Conservation (phyloP, 2,888 invertebrate genomes). For the Amaurobius ferox region DNA sequence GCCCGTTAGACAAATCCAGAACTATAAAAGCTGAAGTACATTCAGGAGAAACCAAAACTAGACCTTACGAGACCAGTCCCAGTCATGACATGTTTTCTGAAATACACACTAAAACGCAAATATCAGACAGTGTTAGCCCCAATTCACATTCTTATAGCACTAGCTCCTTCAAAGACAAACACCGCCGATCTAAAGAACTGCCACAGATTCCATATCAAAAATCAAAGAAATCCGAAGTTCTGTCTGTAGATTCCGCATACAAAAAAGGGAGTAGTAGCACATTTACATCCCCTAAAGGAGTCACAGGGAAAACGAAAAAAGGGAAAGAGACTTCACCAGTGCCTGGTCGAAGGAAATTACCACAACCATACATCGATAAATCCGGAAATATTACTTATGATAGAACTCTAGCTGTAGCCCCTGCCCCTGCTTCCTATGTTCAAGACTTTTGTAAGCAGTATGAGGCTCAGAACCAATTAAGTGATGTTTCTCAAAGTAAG, state of each 20-base stretch:
- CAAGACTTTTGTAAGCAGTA: conserved; percentile 11
- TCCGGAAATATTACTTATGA: conserved; percentile 52
- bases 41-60: conserved; percentile 15
- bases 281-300: conserved; percentile 29
- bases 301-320: not conserved
- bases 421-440: conserved; percentile 25
- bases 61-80: not conserved
- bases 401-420: conserved; percentile 47
- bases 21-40: conserved; percentile 58
- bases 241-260: conserved; percentile 30
- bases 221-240: conserved; percentile 47
- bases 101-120: not conserved
- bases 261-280: conserved; percentile 42
- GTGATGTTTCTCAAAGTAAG: not conserved
- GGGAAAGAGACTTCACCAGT: conserved; percentile 33
- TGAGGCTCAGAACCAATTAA: not conserved
- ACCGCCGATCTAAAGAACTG: conserved; percentile 35
- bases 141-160: not conserved
- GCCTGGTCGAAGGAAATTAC: conserved; percentile 51
- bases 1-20: conserved; percentile 30
- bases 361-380: conserved; percentile 63
- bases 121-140: not conserved
- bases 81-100: not conserved
- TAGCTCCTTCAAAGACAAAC: conserved; percentile 19
- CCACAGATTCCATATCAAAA: conserved; percentile 58